phyloP scores from a whole-genome alignment of 2,113 vertebrate genomes.

The Tetraodon nigroviridis region DNA sequence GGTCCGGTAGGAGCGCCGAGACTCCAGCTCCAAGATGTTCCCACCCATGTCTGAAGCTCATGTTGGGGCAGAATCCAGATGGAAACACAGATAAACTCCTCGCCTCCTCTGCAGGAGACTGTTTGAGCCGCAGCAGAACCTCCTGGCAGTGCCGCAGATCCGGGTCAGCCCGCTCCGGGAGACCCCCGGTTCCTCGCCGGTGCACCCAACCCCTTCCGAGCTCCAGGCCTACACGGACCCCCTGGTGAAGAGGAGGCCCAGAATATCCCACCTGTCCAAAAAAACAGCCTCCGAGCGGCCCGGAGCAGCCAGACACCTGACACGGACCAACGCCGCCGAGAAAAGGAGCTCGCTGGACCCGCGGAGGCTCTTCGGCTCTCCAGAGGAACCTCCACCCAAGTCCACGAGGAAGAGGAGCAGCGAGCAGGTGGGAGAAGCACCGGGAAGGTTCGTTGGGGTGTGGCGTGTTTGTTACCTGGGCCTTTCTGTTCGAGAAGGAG shows the following conservation, averaged over 20 bases:
- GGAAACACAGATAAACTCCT: not conserved
- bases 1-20: conserved; percentile 73
- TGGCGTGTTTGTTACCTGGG: too few relatives aligned
- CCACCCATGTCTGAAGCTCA: too few relatives aligned
- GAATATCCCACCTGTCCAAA: conserved; percentile 81
- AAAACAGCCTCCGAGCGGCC: conserved; percentile 70
- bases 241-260: conserved; percentile 80
- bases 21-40: not conserved
- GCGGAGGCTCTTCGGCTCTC: conserved; percentile 72
- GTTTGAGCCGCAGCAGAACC: conserved; percentile 76
- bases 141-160: conserved; percentile 65
- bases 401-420: conserved; percentile 72
- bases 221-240: conserved; percentile 82
- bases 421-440: conserved; percentile 67
- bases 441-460: too few relatives aligned
- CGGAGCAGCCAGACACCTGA: conserved; percentile 53
- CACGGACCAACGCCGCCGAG: not conserved
- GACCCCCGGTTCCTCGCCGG: conserved; percentile 76
- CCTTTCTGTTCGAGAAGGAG: conserved; percentile 43
- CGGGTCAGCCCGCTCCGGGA: conserved; percentile 83
- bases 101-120: conserved; percentile 74
- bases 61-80: too few relatives aligned
- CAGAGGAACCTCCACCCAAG: conserved; percentile 27
- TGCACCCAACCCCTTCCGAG: conserved; percentile 63
- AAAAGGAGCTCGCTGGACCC: conserved; percentile 65